These are phyloP conservation scores for Psittacula derbiana DNA, from an alignment of 2,797 vertebrate genomes.

Conservation along the genomic window DNA sequence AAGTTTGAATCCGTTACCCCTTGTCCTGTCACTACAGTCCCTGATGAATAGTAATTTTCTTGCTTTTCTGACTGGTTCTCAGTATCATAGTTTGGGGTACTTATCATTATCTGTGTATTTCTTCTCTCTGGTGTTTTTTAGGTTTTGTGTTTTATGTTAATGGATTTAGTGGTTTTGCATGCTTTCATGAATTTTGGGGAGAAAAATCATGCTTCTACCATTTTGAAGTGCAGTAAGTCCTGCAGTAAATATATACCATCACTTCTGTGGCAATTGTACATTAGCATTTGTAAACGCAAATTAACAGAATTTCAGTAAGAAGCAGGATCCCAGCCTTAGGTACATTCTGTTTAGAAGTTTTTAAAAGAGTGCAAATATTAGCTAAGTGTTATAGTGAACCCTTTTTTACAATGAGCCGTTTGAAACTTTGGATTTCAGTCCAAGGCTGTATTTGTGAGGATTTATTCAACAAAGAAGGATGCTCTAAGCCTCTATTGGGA, in stretches of 20 bases:
- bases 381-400: neutral
- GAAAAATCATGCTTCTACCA: neutral
- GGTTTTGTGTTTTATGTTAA: neutral
- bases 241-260: neutral
- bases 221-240: neutral
- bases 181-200: neutral
- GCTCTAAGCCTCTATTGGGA: conserved; percentile 3
- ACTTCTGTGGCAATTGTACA: neutral
- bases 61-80: neutral
- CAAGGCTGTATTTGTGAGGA: conserved; percentile 24
- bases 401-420: conserved; percentile 25
- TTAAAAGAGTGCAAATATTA: conserved; percentile 9
- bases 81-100: neutral
- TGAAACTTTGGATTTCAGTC: conserved; percentile 38
- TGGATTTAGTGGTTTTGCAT: neutral
- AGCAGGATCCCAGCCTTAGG: neutral
- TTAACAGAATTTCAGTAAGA: neutral
- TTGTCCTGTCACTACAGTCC: too few species aligned
- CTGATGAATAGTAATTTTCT: neutral
- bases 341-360: neutral
- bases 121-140: neutral
- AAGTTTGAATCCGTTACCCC: too few species aligned
- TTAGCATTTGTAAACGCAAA: neutral
- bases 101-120: neutral
- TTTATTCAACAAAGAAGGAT: conserved; percentile 60